A percentile compares a stretch with the other conserved stretches of the same genome.
phyloP scores from a whole-genome alignment of 2,113 vertebrate species.

The Platichthys flesus region DNA sequence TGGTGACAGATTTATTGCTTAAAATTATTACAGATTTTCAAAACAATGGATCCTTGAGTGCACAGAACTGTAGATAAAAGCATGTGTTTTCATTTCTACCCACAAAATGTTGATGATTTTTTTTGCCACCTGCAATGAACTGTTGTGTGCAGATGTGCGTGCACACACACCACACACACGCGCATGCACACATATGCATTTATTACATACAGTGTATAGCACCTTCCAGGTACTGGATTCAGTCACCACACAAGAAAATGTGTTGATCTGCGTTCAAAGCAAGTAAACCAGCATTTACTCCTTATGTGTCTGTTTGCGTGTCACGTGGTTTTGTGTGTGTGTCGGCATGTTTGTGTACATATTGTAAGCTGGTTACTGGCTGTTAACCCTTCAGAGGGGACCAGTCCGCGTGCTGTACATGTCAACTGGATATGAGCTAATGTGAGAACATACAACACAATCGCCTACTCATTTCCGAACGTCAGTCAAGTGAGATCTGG shows the following conservation, averaged over 20 bases:
- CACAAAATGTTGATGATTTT: too few relatives aligned
- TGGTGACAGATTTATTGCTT: background rate
- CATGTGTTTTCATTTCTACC: too few relatives aligned
- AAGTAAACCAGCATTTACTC: conserved; percentile 5
- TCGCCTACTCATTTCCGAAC: conserved; percentile 42
- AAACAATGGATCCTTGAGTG: too few relatives aligned
- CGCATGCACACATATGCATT: too few relatives aligned
- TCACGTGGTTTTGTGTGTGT: conserved; percentile 12
- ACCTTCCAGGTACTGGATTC: background rate
- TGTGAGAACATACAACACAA: conserved; percentile 43
- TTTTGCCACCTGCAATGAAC: too few relatives aligned
- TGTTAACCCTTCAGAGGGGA: conserved; percentile 21
- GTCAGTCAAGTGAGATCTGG: conserved; percentile 47
- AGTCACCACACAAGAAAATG: conserved; percentile 1
- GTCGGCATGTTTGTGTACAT: conserved; percentile 6
- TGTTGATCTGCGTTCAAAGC: conserved; percentile 7
- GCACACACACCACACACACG: too few relatives aligned
- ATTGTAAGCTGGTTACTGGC: conserved; percentile 24
- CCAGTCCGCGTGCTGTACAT: background rate
- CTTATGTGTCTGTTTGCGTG: background rate
- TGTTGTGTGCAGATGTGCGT: too few relatives aligned
- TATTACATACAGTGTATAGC: too few relatives aligned
- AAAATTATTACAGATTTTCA: too few relatives aligned
- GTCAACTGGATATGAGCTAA: conserved; percentile 51
- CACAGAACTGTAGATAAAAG: background rate